Conservation (phyloP, 35 echinoderm and acorn worm genomes). For the Apostichopus japonicus region DNA sequence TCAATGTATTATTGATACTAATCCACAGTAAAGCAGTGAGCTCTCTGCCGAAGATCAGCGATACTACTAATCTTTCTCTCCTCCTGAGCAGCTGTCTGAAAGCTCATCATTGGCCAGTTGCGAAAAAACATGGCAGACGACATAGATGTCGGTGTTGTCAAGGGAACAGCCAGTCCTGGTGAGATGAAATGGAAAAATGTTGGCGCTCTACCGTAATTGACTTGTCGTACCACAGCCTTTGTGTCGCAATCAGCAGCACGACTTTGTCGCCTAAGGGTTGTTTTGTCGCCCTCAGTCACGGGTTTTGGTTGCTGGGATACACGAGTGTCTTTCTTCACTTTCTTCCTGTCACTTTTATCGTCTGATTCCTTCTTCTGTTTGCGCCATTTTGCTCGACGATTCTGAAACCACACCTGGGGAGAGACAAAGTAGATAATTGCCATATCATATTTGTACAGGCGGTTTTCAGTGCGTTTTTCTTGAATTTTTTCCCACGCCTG, state of each 20-base stretch:
- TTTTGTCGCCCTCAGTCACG: neutral
- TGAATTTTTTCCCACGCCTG: constrained; percentile 48
- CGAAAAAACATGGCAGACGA: constrained; percentile 49
- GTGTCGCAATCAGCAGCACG: neutral
- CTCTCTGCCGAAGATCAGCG: constrained; percentile 31
- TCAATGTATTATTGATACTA: too few relatives aligned
- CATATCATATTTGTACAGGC: constrained; percentile 47
- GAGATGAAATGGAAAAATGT: constrained; percentile 9
- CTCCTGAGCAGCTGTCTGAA: neutral
- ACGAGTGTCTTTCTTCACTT: constrained; percentile 41
- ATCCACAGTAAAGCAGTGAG: constrained; percentile 19
- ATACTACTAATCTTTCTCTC: constrained; percentile 46
- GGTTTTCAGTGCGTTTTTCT: neutral
- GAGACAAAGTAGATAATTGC: constrained; percentile 42
- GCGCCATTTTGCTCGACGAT: constrained; percentile 95
- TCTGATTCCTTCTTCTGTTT: constrained; percentile 80
- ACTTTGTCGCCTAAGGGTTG: neutral
- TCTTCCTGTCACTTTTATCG: constrained; percentile 49
- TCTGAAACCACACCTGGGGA: constrained; percentile 97
- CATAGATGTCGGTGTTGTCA: constrained; percentile 15
- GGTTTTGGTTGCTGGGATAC: constrained; percentile 26
- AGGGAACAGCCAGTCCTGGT: constrained; percentile 31
- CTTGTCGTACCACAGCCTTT: neutral
- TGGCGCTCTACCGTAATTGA: constrained; percentile 28
- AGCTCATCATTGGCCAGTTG: constrained; percentile 2